Evolutionary conservation across 2,888 invertebrate species (phyloP).

Genomic region (Zygaena filipendulae): DNA sequence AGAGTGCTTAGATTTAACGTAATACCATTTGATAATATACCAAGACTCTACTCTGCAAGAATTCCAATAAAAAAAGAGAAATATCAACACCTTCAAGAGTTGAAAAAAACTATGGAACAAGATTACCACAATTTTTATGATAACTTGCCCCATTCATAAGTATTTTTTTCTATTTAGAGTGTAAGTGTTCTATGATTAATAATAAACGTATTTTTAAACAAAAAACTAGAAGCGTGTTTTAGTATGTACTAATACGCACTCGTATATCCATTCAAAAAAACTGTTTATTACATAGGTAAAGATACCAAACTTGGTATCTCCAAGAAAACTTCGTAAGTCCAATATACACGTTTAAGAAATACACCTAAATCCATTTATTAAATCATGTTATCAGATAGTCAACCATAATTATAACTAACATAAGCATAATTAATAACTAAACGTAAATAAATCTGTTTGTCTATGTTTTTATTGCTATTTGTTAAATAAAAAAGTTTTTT

Average conservation of each 20-base stretch:
- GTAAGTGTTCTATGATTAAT: no score
- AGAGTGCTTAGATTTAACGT: not conserved
- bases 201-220: not conserved
- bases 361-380: slow-evolving; percentile 1
- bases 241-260: not conserved
- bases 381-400: not conserved
- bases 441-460: no score
- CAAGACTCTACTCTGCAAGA: slow-evolving; percentile 2
- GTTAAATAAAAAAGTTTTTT: slow-evolving; percentile 1
- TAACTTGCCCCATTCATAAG: slow-evolving; percentile 9
- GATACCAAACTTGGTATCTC: not conserved
- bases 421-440: no score
- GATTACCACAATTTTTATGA: slow-evolving; percentile 13
- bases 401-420: no score
- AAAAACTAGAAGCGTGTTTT: no score
- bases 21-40: slow-evolving; percentile 2
- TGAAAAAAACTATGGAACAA: slow-evolving; percentile 8
- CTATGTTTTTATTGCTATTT: not conserved
- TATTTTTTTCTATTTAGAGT: no score
- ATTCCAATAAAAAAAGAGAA: slow-evolving; percentile 9
- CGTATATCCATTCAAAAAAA: not conserved
- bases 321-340: not conserved
- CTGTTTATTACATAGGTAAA: not conserved
- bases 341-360: not conserved
- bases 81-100: slow-evolving; percentile 8